Percentiles rank a stretch among this genome's conserved stretches.
Evolutionary conservation across 1,140 invertebrate species (phyloP).

Genomic region (Coptotermes formosanus): DNA sequence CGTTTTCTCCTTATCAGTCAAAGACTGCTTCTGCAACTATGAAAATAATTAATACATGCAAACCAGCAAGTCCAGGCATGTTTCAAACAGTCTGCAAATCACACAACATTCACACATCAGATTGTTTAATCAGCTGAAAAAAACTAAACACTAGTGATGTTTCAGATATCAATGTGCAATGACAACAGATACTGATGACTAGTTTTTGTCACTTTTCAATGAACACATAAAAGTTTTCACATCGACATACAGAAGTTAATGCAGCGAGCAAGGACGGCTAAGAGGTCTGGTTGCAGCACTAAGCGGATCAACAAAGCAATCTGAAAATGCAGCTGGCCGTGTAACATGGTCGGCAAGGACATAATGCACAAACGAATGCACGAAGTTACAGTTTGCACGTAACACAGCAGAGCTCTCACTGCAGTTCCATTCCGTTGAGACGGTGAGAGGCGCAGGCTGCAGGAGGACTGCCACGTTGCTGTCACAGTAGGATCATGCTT

Average conservation of each 20-base stretch:
- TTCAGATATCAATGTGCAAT: conserved; percentile 26
- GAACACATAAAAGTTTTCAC: conserved; percentile 25
- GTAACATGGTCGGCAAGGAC: neutral
- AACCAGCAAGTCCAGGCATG: too few relatives aligned
- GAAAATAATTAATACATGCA: too few relatives aligned
- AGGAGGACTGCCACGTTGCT: neutral
- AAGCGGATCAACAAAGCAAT: conserved; percentile 15
- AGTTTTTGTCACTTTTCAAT: conserved; percentile 26
- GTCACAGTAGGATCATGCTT: neutral
- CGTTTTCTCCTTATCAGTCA: too few relatives aligned
- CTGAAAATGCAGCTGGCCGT: neutral
- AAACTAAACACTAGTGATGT: neutral
- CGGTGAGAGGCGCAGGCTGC: neutral
- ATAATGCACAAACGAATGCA: neutral
- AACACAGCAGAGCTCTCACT: neutral
- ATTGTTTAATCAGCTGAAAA: neutral
- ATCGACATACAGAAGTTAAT: conserved; percentile 21
- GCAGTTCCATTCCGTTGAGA: neutral
- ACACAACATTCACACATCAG: neutral
- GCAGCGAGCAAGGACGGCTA: conserved; percentile 25
- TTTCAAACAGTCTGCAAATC: neutral
- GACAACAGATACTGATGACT: conserved; percentile 29
- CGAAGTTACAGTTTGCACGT: neutral
- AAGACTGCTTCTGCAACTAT: too few relatives aligned
- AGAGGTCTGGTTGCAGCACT: conserved; percentile 3